These are phyloP conservation scores for Nansenia antarctica DNA, from an alignment of 2,113 vertebrate species.

Conservation along the genomic window DNA sequence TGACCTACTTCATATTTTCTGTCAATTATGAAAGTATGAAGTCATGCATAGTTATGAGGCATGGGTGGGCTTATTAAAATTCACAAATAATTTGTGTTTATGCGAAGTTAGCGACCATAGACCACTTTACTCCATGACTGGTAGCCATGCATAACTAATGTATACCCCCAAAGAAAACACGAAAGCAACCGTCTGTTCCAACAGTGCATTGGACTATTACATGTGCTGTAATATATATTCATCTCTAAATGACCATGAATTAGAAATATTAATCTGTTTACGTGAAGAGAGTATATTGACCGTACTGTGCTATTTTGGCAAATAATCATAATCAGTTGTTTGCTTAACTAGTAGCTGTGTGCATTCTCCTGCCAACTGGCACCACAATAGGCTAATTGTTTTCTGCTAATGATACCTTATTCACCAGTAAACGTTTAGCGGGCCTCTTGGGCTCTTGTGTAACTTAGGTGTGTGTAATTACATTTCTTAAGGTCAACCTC, in stretches of 20 bases:
- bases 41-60: conserved; percentile 99
- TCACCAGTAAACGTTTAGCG: conserved; percentile 72
- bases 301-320: neutral
- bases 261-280: no score
- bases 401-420: conserved; percentile 78
- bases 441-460: conserved; percentile 72
- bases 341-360: conserved; percentile 50
- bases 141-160: conserved; percentile 74
- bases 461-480: conserved; percentile 84
- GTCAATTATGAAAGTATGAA: conserved; percentile 98
- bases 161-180: conserved; percentile 49
- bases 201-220: neutral
- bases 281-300: neutral
- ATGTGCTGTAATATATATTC: neutral
- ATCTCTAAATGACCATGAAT: neutral
- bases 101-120: conserved; percentile 65
- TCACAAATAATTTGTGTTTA: conserved; percentile 97
- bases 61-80: conserved; percentile 92
- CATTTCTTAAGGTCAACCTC: conserved; percentile 83
- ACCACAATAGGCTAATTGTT: conserved; percentile 71
- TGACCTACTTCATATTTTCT: conserved; percentile 99
- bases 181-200: conserved; percentile 31
- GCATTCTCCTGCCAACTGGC: conserved; percentile 45
- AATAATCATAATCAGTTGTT: conserved; percentile 32
- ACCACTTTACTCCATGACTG: conserved; percentile 68